These are phyloP conservation scores for Tinamus major DNA, from an alignment of 2,797 vertebrate species.

Conservation along the genomic window DNA sequence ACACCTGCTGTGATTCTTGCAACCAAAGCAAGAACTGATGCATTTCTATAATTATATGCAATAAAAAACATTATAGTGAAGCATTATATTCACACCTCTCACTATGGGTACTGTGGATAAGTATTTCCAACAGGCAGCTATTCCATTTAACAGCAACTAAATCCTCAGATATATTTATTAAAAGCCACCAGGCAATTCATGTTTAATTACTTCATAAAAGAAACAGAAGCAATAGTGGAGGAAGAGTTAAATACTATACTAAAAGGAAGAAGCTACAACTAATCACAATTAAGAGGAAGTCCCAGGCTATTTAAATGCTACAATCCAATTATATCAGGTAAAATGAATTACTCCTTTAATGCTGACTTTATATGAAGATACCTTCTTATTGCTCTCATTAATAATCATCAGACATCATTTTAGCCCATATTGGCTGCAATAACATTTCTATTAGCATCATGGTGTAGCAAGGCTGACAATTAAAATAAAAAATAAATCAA, in stretches of 20 bases:
- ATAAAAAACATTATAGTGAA: not conserved
- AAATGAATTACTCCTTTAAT: slow-evolving; percentile 87
- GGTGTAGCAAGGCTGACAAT: slow-evolving; percentile 81
- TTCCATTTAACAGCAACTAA: slow-evolving; percentile 65
- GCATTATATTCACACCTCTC: slow-evolving; percentile 5
- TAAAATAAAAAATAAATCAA: slow-evolving; percentile 88
- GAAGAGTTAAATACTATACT: slow-evolving; percentile 82
- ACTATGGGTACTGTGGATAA: not conserved
- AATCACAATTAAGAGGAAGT: slow-evolving; percentile 89
- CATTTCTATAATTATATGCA: not conserved
- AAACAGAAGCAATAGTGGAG: slow-evolving; percentile 71
- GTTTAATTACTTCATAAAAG: slow-evolving; percentile 83
- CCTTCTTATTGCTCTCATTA: slow-evolving; percentile 95
- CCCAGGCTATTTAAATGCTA: slow-evolving; percentile 82
- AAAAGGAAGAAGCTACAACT: slow-evolving; percentile 81
- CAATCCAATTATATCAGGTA: slow-evolving; percentile 87
- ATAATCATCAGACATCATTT: slow-evolving; percentile 94
- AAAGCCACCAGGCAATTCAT: slow-evolving; percentile 69
- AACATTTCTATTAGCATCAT: slow-evolving; percentile 89
- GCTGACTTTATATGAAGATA: slow-evolving; percentile 89
- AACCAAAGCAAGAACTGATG: slow-evolving; percentile 37
- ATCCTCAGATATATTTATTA: slow-evolving; percentile 76
- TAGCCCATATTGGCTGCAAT: slow-evolving; percentile 86
- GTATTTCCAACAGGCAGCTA: slow-evolving; percentile 50
- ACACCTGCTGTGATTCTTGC: slow-evolving; percentile 37